These are phyloP conservation scores for Malurus splendens DNA, from an alignment of 2,797 vertebrate genomes.

Conservation along the genomic window DNA sequence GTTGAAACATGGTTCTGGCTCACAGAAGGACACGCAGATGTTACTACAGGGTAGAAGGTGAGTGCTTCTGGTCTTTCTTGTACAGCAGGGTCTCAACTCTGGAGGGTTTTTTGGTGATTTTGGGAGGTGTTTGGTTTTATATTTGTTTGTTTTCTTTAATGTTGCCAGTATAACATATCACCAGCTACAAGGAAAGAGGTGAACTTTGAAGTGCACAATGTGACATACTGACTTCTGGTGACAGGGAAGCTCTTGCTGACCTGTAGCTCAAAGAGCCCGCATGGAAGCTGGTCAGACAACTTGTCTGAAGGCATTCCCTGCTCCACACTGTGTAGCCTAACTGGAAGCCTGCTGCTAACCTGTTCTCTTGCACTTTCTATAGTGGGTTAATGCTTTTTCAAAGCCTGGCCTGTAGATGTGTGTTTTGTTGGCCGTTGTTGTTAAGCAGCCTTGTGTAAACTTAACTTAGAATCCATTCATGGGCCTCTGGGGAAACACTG, in stretches of 20 bases:
- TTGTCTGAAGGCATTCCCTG: neutral
- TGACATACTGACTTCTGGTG: neutral
- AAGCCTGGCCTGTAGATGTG: neutral
- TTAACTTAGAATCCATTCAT: neutral
- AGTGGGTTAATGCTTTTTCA: neutral
- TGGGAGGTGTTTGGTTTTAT: neutral
- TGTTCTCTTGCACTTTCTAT: neutral
- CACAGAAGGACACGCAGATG: accelerated
- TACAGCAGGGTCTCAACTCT: neutral
- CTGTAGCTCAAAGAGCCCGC: neutral
- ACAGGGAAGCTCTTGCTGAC: neutral
- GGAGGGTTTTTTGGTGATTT: neutral
- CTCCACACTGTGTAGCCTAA: neutral
- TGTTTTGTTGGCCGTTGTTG: neutral
- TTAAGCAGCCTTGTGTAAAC: constrained; percentile 13
- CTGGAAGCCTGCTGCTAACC: neutral
- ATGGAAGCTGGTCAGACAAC: neutral
- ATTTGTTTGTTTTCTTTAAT: neutral
- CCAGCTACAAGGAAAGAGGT: neutral
- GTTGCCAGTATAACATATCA: accelerated
- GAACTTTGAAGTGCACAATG: neutral
- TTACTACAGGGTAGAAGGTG: neutral
- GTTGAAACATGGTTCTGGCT: neutral
- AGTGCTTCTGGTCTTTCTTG: neutral
- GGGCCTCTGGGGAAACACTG: neutral